Base-by-base conservation (phyloP, 30 jellyfish, hydroid and myxozoan species). In the Clytia hemisphaerica region DNA sequence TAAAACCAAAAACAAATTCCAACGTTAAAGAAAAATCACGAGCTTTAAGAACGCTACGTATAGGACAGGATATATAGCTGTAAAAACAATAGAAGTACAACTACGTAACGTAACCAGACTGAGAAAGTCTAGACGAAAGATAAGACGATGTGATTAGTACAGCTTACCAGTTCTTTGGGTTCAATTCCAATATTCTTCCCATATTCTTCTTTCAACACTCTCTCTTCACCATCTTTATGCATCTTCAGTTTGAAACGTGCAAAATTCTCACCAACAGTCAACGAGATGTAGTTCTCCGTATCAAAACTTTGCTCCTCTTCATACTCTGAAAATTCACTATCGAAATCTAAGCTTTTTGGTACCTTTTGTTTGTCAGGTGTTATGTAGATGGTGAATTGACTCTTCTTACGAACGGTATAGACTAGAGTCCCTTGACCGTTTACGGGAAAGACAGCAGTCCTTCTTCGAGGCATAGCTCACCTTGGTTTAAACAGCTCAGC, bases 371-470 rank as follows among this genome's bases (percentile, higher is more conserved):
- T 14, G 35, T 38, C 36, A 37, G 65, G 67, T 0, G 66, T 64
- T 21, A 64, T 63, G 14, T 22, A 37, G 19, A 64, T 64, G 7
- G 33, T 63, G 16, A 64, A 64, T 16, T 64, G 29, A 37, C 49
- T 63, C 0, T 19, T 18, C 22, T 0, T 63, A 12, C 25, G 21
- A 16, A 25, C 15, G 18, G 29, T 64, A 63, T 34, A 64, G 27
- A 64, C 22, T 7, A 64, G 44, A 21, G 77, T 64, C 4, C 66
- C 77, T 37, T 38, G 66, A 24, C 77, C 77, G 25, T 34, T 36
- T 9, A 34, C 66, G 6, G 65, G 77, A 36, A 64, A 64, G n/a
- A n/a, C n/a, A n/a, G n/a, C n/a, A n/a, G n/a, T n/a, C n/a, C n/a
- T n/a, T n/a, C n/a, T n/a, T n/a, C n/a, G n/a, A n/a, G n/a, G n/a